These are phyloP conservation scores for Pavo muticus DNA, from an alignment of 2,113 vertebrate species.

Conservation along the genomic window DNA sequence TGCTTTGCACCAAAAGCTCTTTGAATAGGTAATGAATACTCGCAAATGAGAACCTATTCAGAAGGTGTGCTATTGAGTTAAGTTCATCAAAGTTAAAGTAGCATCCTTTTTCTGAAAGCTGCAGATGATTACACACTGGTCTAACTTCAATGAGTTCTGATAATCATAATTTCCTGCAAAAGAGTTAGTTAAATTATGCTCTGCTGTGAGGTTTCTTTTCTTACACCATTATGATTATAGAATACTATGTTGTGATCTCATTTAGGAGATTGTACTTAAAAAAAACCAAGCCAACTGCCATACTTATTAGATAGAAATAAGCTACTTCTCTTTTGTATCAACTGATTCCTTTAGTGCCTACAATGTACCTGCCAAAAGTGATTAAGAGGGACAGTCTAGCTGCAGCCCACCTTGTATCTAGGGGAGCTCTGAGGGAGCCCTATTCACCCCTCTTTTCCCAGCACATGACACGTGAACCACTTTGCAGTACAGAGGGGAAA, in stretches of 20 bases:
- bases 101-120: slow-evolving; percentile 59
- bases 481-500: not conserved
- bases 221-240: not conserved
- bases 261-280: not conserved
- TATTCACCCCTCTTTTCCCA: not conserved
- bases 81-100: slow-evolving; percentile 64
- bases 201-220: slow-evolving; percentile 26
- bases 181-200: slow-evolving; percentile 58
- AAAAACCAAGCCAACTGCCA: not conserved
- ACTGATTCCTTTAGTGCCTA: not conserved
- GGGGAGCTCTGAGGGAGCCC: not conserved
- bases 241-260: slow-evolving; percentile 20
- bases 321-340: not conserved
- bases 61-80: slow-evolving; percentile 15
- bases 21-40: slow-evolving; percentile 39
- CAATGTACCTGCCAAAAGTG: not conserved
- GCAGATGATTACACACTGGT: slow-evolving; percentile 45
- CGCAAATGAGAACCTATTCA: slow-evolving; percentile 60
- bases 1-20: slow-evolving; percentile 47
- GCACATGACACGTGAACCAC: accelerated
- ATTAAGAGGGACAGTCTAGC: not conserved
- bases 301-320: not conserved
- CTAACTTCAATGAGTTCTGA: slow-evolving; percentile 53
- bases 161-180: slow-evolving; percentile 58
- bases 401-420: not conserved